phyloP scores from a whole-genome alignment of 2,888 invertebrate genomes.

The Apodemia zela region DNA sequence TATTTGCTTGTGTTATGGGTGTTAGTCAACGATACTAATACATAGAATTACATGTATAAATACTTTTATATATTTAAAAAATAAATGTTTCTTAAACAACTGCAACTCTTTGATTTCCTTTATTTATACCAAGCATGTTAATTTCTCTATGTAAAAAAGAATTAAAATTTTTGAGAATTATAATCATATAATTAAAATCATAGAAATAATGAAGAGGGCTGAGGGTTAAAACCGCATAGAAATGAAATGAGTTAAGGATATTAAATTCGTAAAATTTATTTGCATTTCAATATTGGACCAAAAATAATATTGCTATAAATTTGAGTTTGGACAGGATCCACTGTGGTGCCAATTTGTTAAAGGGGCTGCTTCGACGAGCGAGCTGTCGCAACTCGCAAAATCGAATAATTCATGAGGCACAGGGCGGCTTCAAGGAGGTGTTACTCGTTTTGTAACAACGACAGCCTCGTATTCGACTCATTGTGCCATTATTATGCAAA shows the following conservation, averaged over 20 bases:
- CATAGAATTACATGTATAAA: too few relatives aligned
- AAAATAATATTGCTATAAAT: constrained; percentile 20
- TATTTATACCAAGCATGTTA: too few relatives aligned
- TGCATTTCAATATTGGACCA: constrained; percentile 21
- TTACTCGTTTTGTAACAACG: constrained; percentile 63
- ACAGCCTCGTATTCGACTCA: constrained; percentile 44
- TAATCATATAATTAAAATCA: not conserved
- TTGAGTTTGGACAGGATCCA: constrained; percentile 18
- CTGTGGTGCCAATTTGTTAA: constrained; percentile 34
- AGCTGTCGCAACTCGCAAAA: constrained; percentile 52
- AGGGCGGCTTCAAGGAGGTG: constrained; percentile 54
- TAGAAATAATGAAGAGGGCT: constrained; percentile 19
- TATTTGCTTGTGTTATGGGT: too few relatives aligned
- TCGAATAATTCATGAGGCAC: constrained; percentile 67
- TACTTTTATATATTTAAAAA: too few relatives aligned
- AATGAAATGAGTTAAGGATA: constrained; percentile 1
- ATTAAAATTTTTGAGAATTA: too few relatives aligned
- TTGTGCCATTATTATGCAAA: constrained; percentile 75
- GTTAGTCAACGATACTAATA: too few relatives aligned
- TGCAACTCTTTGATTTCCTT: too few relatives aligned
- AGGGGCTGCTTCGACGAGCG: constrained; percentile 32
- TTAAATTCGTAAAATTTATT: constrained; percentile 16
- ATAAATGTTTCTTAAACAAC: too few relatives aligned
- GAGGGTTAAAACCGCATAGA: not conserved
- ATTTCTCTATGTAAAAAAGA: too few relatives aligned